These are phyloP conservation scores for Aradophagus sp. DNA, from an alignment of 1,140 invertebrate genomes.

Conservation along the genomic window DNA sequence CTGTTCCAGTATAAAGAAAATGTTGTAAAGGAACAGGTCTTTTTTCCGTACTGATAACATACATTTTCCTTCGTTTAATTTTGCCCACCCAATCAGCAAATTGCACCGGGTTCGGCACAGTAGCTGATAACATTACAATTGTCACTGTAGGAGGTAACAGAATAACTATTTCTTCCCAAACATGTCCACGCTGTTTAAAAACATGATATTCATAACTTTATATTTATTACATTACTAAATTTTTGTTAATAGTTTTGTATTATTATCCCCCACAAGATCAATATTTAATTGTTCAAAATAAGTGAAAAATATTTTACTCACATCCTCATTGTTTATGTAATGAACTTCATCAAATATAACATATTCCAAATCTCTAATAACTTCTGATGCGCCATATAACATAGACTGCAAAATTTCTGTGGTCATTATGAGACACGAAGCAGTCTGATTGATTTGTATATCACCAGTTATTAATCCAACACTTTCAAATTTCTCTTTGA, in stretches of 20 bases:
- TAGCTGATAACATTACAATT: constrained; percentile 98
- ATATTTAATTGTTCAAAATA: no score
- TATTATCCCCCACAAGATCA: no score
- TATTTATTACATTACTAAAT: no score
- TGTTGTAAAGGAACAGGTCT: constrained; percentile 97
- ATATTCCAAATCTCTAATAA: constrained; percentile 96
- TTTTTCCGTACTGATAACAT: constrained; percentile 94
- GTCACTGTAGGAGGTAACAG: constrained; percentile 94
- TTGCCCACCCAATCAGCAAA: constrained; percentile 98
- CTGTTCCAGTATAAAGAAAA: constrained; percentile 91
- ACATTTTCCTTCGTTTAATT: constrained; percentile 94
- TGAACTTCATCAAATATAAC: constrained; percentile 99
- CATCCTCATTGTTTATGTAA: constrained; percentile 98
- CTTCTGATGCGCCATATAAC: constrained; percentile 96
- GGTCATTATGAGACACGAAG: constrained; percentile 98
- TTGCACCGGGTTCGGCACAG: constrained; percentile 96
- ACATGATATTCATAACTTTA: background rate
- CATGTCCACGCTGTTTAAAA: constrained; percentile 87
- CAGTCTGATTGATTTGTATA: constrained; percentile 94
- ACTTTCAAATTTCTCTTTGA: constrained; percentile 93
- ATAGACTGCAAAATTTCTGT: constrained; percentile 99
- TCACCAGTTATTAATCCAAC: constrained; percentile 97
- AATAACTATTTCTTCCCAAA: constrained; percentile 99
- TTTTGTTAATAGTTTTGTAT: no score
- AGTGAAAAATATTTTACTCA: constrained; percentile 66